phyloP scores from a whole-genome alignment of 1,140 invertebrate genomes.

The Zelostemma sp. region DNA sequence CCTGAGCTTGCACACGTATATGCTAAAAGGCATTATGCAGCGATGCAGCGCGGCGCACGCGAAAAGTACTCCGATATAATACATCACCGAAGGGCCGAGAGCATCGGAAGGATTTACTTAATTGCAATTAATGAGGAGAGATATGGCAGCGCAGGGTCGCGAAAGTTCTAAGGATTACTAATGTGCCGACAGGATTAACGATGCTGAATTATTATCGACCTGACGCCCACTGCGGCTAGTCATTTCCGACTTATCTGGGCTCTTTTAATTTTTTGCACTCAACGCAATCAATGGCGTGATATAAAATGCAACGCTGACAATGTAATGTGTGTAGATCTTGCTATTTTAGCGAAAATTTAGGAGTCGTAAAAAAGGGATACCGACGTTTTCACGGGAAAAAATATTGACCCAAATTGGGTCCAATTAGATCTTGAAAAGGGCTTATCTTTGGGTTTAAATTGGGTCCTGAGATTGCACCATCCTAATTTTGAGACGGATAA shows the following conservation, averaged over 20 bases:
- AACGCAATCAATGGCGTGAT: no score
- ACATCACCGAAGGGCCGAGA: conserved; percentile 48
- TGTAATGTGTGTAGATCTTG: no score
- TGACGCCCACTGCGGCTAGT: conserved; percentile 45
- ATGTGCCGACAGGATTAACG: conserved; percentile 67
- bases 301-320: no score
- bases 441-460: no score
- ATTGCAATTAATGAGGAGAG: conserved; percentile 70
- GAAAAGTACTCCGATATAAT: conserved; percentile 53
- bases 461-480: no score
- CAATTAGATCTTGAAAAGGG: no score
- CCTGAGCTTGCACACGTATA: conserved; percentile 33
- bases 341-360: no score
- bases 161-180: conserved; percentile 65
- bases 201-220: conserved; percentile 65
- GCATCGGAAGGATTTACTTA: conserved; percentile 62
- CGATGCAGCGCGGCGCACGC: conserved; percentile 33
- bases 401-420: no score
- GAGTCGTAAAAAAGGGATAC: no score
- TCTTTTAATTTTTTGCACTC: conserved; percentile 39
- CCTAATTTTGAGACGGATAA: no score
- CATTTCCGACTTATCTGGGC: conserved; percentile 40
- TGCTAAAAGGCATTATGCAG: conserved; percentile 40
- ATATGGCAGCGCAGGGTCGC: conserved; percentile 61
- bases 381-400: no score